Percentiles rank a stretch among this genome's conserved stretches.
Evolutionary conservation across 2,888 invertebrate species (phyloP).

Genomic region (Byasa hedistus): DNA sequence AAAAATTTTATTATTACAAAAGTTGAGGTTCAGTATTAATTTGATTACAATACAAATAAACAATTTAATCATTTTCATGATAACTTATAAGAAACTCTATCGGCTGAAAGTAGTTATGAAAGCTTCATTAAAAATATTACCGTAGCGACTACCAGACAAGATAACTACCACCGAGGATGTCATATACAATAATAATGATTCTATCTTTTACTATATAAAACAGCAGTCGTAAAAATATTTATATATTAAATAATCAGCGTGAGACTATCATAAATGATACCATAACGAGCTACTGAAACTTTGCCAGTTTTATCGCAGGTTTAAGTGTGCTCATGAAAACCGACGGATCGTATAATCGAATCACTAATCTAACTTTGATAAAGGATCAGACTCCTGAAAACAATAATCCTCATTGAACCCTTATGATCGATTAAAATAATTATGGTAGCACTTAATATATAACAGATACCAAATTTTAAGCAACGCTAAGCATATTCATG

Average conservation of each 20-base stretch:
- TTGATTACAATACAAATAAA: too few relatives aligned
- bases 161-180: not conserved
- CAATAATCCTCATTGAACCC: not conserved
- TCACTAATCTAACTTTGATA: conserved; percentile 2
- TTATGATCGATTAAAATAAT: not conserved
- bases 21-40: too few relatives aligned
- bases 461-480: not conserved
- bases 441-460: not conserved
- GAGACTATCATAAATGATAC: not conserved
- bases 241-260: not conserved
- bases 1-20: too few relatives aligned
- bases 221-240: not conserved
- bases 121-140: not conserved
- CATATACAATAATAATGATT: not conserved
- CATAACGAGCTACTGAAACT: not conserved
- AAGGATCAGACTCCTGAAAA: not conserved
- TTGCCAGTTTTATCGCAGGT: not conserved
- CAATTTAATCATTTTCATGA: too few relatives aligned
- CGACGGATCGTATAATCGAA: conserved; percentile 2
- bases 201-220: not conserved
- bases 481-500: not conserved
- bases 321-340: conserved; percentile 4
- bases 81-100: not conserved
- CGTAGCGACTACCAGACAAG: not conserved
- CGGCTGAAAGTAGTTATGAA: not conserved